phyloP scores from a whole-genome alignment of 2,797 vertebrate species.

The Sorex maritimensis region DNA sequence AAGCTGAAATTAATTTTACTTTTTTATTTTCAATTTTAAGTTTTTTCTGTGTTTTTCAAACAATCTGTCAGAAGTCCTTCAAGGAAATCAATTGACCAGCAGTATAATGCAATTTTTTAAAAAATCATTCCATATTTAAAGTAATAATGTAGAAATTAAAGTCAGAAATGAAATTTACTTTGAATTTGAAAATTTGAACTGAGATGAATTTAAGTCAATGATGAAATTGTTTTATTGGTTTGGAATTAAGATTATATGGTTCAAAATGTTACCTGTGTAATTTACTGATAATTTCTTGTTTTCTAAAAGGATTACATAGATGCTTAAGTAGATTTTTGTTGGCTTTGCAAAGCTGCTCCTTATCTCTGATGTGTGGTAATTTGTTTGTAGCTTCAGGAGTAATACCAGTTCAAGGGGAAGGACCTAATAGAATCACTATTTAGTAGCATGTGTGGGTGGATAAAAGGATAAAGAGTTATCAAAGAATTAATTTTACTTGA shows the following conservation, averaged over 20 bases:
- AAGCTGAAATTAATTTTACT: not conserved
- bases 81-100: not conserved
- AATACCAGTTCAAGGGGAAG: not conserved
- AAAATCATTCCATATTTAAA: slow-evolving; percentile 9
- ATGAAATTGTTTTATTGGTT: not conserved
- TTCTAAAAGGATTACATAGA: not conserved
- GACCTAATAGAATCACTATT: not conserved
- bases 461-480: not conserved
- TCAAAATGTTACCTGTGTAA: not conserved
- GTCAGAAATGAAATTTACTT: slow-evolving; percentile 25
- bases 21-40: not conserved
- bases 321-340: not conserved
- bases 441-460: not conserved
- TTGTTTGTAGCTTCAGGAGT: not conserved
- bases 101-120: not conserved
- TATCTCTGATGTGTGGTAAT: not conserved
- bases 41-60: not conserved
- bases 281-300: slow-evolving; percentile 30
- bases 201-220: slow-evolving; percentile 26
- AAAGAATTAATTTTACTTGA: not conserved
- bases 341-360: not conserved
- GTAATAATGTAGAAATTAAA: not conserved
- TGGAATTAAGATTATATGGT: slow-evolving; percentile 4
- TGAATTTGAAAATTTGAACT: slow-evolving; percentile 1
- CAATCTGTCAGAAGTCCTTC: not conserved